These are phyloP conservation scores for Sipha flava DNA, from an alignment of 1,140 invertebrate genomes.

Conservation along the genomic window DNA sequence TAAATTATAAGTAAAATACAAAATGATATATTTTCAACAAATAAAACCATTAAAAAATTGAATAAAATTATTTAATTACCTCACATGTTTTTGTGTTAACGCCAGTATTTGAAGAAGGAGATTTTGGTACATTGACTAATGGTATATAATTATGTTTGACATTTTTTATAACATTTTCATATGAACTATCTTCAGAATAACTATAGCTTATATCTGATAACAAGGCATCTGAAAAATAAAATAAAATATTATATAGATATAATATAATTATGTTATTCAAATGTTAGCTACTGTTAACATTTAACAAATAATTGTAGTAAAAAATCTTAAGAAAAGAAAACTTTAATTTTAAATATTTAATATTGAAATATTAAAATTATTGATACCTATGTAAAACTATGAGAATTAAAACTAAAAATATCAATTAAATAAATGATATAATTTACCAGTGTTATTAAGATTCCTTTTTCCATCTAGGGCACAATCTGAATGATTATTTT, in stretches of 20 bases:
- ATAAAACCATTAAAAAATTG: not conserved
- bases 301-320: too few relatives aligned
- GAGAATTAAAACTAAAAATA: not conserved
- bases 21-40: too few relatives aligned
- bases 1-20: too few relatives aligned
- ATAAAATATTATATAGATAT: not conserved
- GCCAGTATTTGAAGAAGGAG: too few relatives aligned
- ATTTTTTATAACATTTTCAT: not conserved
- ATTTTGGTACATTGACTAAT: too few relatives aligned
- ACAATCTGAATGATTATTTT: not conserved
- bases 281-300: too few relatives aligned
- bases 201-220: conserved; percentile 23
- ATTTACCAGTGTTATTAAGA: conserved; percentile 6
- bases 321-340: too few relatives aligned
- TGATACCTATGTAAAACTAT: too few relatives aligned
- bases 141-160: not conserved
- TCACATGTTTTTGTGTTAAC: not conserved
- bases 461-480: not conserved
- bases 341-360: too few relatives aligned
- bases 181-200: conserved; percentile 3
- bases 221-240: not conserved
- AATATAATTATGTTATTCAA: too few relatives aligned
- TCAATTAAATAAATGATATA: not conserved
- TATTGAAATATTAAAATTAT: too few relatives aligned
- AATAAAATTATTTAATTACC: not conserved